Base-by-base conservation (phyloP, 2,888 invertebrate species). In the Prosapia bicincta region DNA sequence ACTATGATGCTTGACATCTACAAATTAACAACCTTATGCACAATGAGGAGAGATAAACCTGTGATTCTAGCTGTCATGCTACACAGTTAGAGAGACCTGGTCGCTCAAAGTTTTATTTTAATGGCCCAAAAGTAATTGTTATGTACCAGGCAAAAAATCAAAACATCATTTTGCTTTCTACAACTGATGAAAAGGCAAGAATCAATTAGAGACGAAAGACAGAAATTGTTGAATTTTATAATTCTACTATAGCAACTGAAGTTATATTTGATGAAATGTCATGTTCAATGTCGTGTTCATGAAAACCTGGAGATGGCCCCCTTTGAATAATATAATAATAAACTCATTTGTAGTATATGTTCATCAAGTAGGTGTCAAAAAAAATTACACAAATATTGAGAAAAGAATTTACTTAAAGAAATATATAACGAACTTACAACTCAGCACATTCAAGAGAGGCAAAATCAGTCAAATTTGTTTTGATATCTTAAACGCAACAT, bases 281-380 rank as follows among this genome's bases (percentile, higher is more conserved):
- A 28, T 15, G 15, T 65, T 54, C 26, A 26, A 72, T 72, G 72
- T 66, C 72, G 13, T 72, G 72, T 65, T 66, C 72, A 25, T 10
- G 72, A n/a, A 72, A 72, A 72, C 65, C 72, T 65, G n/a, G n/a
- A n/a, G n/a, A n/a, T n/a, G n/a, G n/a, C n/a, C 1, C 15, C 3
- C 20, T 66, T 20, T 25, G 20, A 72, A 72, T 28, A 72, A 66
- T 28, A 72, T 72, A 7, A 13, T 72, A 2, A 72, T 72, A n/a
- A 72, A 72, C 72, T 72, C 72, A n/a, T n/a, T n/a, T n/a, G n/a
- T n/a, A n/a, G n/a, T n/a, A 10, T 72, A 72, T 72, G 72, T 72
- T n/a, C 72, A 72, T 65, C 54, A 72, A 38, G 38, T 2, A 38
- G 15, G n/a, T 38, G 13, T 38, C 7, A 38, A 38, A 7, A 10